Percentiles rank a stretch among this genome's conserved stretches.
These are phyloP conservation scores for Noturus placidus DNA, from an alignment of 2,113 vertebrate species.

Conservation along the genomic window DNA sequence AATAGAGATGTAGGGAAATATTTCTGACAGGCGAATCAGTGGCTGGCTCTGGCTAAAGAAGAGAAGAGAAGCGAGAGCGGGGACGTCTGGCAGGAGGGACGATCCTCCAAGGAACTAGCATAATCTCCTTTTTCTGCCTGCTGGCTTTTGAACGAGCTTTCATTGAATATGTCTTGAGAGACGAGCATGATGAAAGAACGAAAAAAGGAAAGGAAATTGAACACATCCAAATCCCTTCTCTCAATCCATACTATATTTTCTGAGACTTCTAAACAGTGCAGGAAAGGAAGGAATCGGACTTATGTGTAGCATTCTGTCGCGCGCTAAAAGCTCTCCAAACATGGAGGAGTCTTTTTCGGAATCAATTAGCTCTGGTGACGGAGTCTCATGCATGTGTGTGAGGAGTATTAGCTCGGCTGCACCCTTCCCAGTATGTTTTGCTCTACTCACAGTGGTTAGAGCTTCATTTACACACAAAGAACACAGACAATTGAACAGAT, in stretches of 20 bases:
- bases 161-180: constrained; percentile 87
- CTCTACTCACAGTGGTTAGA: constrained; percentile 70
- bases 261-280: constrained; percentile 23
- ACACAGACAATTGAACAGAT: constrained; percentile 79
- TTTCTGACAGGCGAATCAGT: constrained; percentile 84
- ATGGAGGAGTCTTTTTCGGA: constrained; percentile 76
- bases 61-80: constrained; percentile 31
- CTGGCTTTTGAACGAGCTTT: constrained; percentile 76
- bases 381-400: constrained; percentile 63
- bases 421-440: constrained; percentile 73
- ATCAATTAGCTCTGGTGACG: constrained; percentile 89
- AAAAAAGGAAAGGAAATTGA: constrained; percentile 55
- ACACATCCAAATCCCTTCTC: constrained; percentile 61
- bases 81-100: constrained; percentile 76
- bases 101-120: constrained; percentile 77
- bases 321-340: constrained; percentile 1
- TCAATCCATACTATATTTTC: constrained; percentile 66
- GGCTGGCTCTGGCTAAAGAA: constrained; percentile 74
- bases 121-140: constrained; percentile 87
- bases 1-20: constrained; percentile 87
- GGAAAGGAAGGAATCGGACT: not conserved
- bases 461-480: constrained; percentile 71
- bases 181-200: constrained; percentile 58
- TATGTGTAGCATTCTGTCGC: constrained; percentile 11
- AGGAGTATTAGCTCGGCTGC: constrained; percentile 77